A percentile compares a stretch with the other conserved stretches of the same genome.
phyloP scores from a whole-genome alignment of 2,113 vertebrate genomes.

The Malurus melanocephalus region DNA sequence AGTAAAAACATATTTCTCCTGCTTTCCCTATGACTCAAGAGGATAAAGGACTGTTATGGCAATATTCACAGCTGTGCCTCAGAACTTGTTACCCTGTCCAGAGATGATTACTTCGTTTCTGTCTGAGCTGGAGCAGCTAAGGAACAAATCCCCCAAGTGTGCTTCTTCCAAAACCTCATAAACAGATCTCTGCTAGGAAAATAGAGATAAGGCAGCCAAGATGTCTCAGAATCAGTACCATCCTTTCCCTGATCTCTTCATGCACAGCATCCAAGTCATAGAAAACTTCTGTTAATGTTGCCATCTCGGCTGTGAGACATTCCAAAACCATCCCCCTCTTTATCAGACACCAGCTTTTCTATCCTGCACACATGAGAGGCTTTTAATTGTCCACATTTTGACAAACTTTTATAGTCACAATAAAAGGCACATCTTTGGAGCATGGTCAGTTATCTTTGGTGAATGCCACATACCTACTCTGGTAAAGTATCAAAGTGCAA shows the following conservation, averaged over 20 bases:
- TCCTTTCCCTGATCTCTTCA: not conserved
- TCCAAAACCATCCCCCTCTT: not conserved
- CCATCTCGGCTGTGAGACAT: not conserved
- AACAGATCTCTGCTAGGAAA: not conserved
- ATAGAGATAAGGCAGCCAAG: not conserved
- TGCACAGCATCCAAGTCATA: fast-evolving
- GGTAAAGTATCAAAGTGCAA: not conserved
- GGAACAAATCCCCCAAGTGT: not conserved
- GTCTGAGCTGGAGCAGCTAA: not conserved
- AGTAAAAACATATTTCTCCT: not conserved
- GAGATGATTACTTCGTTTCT: not conserved
- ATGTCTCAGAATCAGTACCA: not conserved
- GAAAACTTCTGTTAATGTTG: not conserved
- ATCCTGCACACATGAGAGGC: not conserved
- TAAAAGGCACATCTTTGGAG: not conserved
- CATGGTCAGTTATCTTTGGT: not conserved
- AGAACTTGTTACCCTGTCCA: not conserved
- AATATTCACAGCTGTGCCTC: not conserved
- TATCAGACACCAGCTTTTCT: not conserved
- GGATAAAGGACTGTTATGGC: not conserved
- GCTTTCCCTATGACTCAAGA: not conserved
- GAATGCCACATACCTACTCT: not conserved
- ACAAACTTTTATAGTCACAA: not conserved
- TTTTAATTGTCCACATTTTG: not conserved
- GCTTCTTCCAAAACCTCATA: not conserved